These are phyloP conservation scores for Crotalus viridis DNA, from an alignment of 2,113 vertebrate genomes.

Conservation along the genomic window DNA sequence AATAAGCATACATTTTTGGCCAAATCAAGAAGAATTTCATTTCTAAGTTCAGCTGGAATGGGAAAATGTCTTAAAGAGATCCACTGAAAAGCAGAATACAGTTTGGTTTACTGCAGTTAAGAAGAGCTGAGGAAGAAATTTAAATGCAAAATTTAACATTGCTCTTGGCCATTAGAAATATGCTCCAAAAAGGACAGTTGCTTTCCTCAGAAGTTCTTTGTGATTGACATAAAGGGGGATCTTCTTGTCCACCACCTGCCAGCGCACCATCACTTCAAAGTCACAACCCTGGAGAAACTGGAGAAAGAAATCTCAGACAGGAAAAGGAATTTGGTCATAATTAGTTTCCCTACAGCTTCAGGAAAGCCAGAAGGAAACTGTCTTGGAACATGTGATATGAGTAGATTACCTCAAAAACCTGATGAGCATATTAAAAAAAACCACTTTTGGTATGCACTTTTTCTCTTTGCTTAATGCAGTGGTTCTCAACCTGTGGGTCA, in stretches of 20 bases:
- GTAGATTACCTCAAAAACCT: background rate
- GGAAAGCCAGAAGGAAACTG: background rate
- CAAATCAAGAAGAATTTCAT: background rate
- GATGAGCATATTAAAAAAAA: background rate
- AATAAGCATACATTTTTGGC: background rate
- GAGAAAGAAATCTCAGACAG: background rate
- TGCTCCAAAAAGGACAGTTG: constrained; percentile 65
- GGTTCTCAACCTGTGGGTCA: too few relatives aligned
- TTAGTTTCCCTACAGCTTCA: background rate
- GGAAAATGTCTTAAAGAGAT: background rate
- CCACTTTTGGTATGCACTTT: background rate
- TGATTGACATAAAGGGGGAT: constrained; percentile 74
- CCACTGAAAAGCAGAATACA: background rate
- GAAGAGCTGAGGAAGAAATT: background rate
- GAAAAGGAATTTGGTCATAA: accelerated
- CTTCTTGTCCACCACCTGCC: constrained; percentile 81
- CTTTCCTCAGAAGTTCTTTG: constrained; percentile 75
- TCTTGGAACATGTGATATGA: background rate
- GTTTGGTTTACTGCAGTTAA: background rate
- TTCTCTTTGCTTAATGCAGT: background rate
- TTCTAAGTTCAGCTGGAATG: background rate
- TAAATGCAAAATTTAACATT: background rate
- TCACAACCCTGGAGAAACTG: constrained; percentile 62
- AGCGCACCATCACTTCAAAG: constrained; percentile 65
- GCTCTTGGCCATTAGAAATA: constrained; percentile 69